Evolutionary conservation across 2,113 vertebrate genomes (phyloP), one percentile per base, ranked within the genome.

Genomic region (Nothoprocta pentlandii): DNA sequence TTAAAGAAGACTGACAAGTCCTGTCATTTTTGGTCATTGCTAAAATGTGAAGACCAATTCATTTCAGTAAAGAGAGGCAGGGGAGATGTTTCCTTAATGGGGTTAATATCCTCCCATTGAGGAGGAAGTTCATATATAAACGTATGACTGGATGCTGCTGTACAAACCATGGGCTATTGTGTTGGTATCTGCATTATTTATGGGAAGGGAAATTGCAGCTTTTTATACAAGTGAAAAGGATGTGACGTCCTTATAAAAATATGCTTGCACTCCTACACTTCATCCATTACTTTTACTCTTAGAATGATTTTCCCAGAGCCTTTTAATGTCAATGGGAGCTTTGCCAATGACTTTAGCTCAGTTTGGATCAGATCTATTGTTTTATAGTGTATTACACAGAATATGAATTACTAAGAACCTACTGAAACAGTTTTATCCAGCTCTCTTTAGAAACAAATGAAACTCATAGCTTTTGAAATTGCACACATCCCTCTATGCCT

Each of bases 1-100:
- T 96, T 92, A 64, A 67, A 91, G 89, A 75, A 94, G 80, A 91
- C 59, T 96, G 93, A 85, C 83, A 92, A 75, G 79, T 74, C 28
- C 39, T 87, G 82, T 73, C 51, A 80, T 82, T 85, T 94, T 56
- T 92, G 80, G 75, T 93, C 75, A 74, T 64, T 77, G 34, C 64
- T 89, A 77, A 92, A 92, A 83, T 0, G 6, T 39, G 28, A 80
- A 77, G 69, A 89, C n/a, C 69, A 81, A 81, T 76, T 80, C 73
- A 53, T 87, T 95, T 91, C 63, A 80, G 71, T 56, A 75, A 93
- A 91, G 69, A 34, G 34, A 86, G 62, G 80, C 76, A 69, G 30
- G 69, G 74, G 73, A 93, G 46, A 44, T 0, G 23, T 93, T 95
- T 91, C 62, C 62, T 79, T 84, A 84, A 94, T 62, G 21, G 74